Evolutionary conservation across 2,888 invertebrate species (phyloP), one percentile per base, ranked within the genome.

Genomic region (Nephrotoma flavescens): DNA sequence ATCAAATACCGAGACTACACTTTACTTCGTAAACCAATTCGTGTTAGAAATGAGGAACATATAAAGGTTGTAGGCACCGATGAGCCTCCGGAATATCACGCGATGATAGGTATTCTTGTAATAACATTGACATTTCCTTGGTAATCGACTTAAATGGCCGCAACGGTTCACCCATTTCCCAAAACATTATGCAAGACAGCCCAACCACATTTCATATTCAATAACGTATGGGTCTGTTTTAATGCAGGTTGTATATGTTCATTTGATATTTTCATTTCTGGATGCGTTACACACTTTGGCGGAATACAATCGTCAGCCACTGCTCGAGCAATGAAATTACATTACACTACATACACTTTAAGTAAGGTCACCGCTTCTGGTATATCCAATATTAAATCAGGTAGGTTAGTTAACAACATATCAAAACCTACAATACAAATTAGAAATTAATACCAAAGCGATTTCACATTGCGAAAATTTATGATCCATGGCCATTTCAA

Each of bases 21-120:
- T 87, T 90, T 89, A 95, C 95, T 94, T 98, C 97, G 90, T 97
- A 98, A 41, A 98, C 97, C 45, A 98, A 93, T 92, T 98, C 98
- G 91, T 98, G 98, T 91, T 98, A 97, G 92, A 98, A 98, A 92
- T 98, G 98, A 2, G 98, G 98, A 88, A 98, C 98, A 92, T 98
- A 97, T 83, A 98, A 93, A n/a, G 96, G 96, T 44, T 94, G 92
- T 71, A 98, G 94, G 90, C 98, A 98, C 86, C 96, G 94, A 90
- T 95, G 95, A 0, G 98, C 98, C 91, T 98, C 98, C 84, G 94
- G 94, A 44, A 96, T 92, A 91, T 98, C 98, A 0, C 96, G 94
- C 0, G 97, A 97, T 9, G 95, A 95, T 87, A 97, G 92, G 92
- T 95, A 98, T 92, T 98, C 98, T 90, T 97, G 95, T 87, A 98